Evolutionary conservation across 2,797 vertebrate species (phyloP).

Genomic region (Rhynchonycteris naso): DNA sequence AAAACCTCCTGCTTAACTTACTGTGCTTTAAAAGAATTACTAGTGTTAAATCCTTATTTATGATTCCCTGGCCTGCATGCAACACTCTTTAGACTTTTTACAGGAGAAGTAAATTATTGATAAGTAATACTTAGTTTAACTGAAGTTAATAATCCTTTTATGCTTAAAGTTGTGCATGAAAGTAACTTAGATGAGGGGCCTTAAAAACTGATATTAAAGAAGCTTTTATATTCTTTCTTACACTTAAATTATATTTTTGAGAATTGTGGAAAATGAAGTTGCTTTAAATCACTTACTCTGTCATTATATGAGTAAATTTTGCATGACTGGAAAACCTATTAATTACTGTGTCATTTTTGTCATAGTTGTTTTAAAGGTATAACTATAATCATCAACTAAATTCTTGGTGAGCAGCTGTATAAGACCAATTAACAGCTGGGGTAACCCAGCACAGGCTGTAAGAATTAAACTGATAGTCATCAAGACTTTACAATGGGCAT

Average conservation of each 20-base stretch:
- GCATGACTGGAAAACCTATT: conserved; percentile 84
- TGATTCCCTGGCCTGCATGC: background rate
- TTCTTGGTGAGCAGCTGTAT: conserved; percentile 86
- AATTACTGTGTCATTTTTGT: conserved; percentile 82
- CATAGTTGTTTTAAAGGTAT: conserved; percentile 86
- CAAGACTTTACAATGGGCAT: conserved; percentile 78
- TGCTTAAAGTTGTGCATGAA: conserved; percentile 47
- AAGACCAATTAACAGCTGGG: conserved; percentile 85
- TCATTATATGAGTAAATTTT: conserved; percentile 56
- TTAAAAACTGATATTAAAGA: conserved; percentile 30
- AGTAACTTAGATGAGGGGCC: conserved; percentile 36
- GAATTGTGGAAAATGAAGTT: conserved; percentile 52
- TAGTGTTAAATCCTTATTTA: conserved; percentile 33
- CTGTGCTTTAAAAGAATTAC: background rate
- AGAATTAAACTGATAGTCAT: conserved; percentile 79
- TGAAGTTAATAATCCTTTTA: conserved; percentile 1
- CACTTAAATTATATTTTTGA: conserved; percentile 59
- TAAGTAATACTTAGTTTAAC: conserved; percentile 50
- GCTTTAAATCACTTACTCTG: conserved; percentile 35
- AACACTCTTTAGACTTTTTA: conserved; percentile 33
- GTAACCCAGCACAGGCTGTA: conserved; percentile 74
- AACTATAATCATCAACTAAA: conserved; percentile 82
- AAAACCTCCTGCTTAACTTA: background rate
- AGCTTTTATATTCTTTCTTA: conserved; percentile 42
- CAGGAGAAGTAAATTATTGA: conserved; percentile 5